Base-by-base conservation (phyloP, 2,113 vertebrate species). In the Nothoprocta perdicaria region DNA sequence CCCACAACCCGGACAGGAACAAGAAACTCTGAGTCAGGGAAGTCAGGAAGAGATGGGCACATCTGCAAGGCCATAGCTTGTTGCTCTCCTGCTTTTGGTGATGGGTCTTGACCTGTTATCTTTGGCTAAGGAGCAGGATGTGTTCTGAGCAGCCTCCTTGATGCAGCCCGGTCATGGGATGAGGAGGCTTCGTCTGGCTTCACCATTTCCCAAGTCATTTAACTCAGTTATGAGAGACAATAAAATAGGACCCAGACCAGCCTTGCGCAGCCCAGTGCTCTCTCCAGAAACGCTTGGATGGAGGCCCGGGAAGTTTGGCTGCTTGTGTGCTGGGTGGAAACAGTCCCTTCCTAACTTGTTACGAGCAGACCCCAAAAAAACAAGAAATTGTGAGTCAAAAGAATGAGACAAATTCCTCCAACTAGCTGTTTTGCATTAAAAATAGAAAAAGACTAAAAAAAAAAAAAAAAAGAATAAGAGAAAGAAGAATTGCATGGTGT, bases 271-370 rank as follows among this genome's bases (percentile, higher is more conserved):
- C 35, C 63, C 1, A 2, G 46, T 10, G 3, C 43, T 85, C 41
- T 86, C 79, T 92, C 84, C 90, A 89, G 89, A 76, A 69, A 61
- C 27, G 14, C 46, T 92, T 95, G 94, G 93, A 82, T 12, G 5
- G 27, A 29, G 38, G 65, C 88, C 92, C 3, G 1, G 66, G 76
- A 80, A 92, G 88, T 79, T 72, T 90, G 95, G 71, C 24, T 53
- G 24, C 31, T 92, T 75, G 85, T 92, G 29, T 14, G 38, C 17
- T 22, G 67, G 13, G 48, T 48, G 86, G 75, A 95, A 93, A 79
- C 23, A 85, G 24, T 33, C 84, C 58, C 87, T 89, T 92, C 43
- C 66, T 79, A 71, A 53, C 40, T 87, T 67, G 31, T 86, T 85
- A 78, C 72, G 84, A 81, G 86, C 67, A 94, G 38, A 16, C 41